Percentiles rank a stretch among this genome's conserved stretches.
Evolutionary conservation across 2,888 invertebrate genomes (phyloP).

Genomic region (Perdita meconis): DNA sequence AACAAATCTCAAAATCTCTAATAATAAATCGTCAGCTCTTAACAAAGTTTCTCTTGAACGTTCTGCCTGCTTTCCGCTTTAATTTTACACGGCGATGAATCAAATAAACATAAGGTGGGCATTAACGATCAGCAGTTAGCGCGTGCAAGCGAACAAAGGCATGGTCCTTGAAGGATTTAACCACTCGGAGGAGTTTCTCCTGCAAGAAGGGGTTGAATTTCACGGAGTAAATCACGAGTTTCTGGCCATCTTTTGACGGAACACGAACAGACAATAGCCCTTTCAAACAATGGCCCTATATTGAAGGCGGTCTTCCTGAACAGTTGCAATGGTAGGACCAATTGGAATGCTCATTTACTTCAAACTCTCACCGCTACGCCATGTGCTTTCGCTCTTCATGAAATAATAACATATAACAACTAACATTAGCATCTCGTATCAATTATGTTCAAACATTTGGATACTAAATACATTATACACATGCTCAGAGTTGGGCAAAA

Average conservation of each 20-base stretch:
- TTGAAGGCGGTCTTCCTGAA: slow-evolving; percentile 43
- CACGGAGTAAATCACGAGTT: slow-evolving; percentile 54
- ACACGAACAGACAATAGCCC: slow-evolving; percentile 58
- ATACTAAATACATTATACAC: too few relatives aligned
- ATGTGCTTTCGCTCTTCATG: neutral
- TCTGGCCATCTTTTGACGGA: slow-evolving; percentile 40
- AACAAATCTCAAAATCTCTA: neutral
- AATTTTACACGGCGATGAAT: neutral
- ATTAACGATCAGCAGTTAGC: slow-evolving; percentile 19
- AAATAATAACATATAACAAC: neutral
- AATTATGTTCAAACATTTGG: too few relatives aligned
- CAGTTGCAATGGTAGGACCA: slow-evolving; percentile 1
- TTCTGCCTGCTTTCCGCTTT: neutral
- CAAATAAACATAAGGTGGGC: slow-evolving; percentile 22
- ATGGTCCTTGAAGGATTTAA: slow-evolving; percentile 27
- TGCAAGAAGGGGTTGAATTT: slow-evolving; percentile 49
- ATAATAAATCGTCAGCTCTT: neutral
- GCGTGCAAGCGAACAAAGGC: slow-evolving; percentile 21
- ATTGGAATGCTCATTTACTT: neutral
- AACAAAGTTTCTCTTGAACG: neutral
- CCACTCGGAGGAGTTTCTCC: slow-evolving; percentile 16
- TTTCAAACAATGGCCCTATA: slow-evolving; percentile 61
- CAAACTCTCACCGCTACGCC: neutral
- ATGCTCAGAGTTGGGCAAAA: too few relatives aligned
- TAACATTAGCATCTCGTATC: too few relatives aligned